A percentile compares a stretch with the other conserved stretches of the same genome.
These are phyloP conservation scores for Formica exsecta DNA, from an alignment of 1,140 invertebrate genomes.

Conservation along the genomic window DNA sequence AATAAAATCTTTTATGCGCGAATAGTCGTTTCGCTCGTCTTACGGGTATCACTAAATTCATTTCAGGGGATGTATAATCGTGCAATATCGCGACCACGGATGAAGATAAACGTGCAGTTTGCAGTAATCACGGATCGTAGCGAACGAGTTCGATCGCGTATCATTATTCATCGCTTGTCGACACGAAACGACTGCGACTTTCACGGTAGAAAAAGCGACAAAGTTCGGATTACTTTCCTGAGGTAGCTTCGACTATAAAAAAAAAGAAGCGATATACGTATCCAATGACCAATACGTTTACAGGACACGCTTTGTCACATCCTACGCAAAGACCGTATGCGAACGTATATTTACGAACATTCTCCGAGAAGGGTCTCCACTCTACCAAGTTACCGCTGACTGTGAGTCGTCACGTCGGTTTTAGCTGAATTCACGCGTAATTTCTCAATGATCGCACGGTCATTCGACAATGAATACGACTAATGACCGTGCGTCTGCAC, in stretches of 20 bases:
- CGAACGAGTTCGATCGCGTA: slow-evolving; percentile 50
- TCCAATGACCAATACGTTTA: slow-evolving; percentile 58
- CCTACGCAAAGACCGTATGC: slow-evolving; percentile 56
- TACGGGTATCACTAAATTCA: slow-evolving; percentile 29
- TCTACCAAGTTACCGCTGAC: slow-evolving; percentile 74
- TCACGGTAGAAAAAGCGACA: slow-evolving; percentile 10
- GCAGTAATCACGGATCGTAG: slow-evolving; percentile 64
- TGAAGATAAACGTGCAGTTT: slow-evolving; percentile 69
- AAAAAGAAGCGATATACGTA: slow-evolving; percentile 23
- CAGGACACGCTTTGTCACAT: slow-evolving; percentile 59
- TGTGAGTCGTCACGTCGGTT: slow-evolving; percentile 66
- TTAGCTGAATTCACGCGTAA: slow-evolving; percentile 66
- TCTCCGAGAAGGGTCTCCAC: slow-evolving; percentile 84
- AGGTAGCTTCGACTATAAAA: slow-evolving; percentile 7
- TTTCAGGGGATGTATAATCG: background rate
- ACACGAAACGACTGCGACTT: slow-evolving; percentile 25
- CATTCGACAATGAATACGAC: slow-evolving; percentile 34
- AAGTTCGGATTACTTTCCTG: slow-evolving; percentile 17
- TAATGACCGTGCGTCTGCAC: slow-evolving; percentile 16
- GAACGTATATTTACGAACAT: slow-evolving; percentile 75
- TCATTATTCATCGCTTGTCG: slow-evolving; percentile 37
- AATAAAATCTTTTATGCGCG: slow-evolving; percentile 32
- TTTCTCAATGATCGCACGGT: slow-evolving; percentile 61
- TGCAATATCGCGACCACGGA: background rate
- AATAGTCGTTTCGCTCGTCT: slow-evolving; percentile 8